A percentile compares a stretch with the other conserved stretches of the same genome.
These are phyloP conservation scores for Brevimyrus niger DNA, from an alignment of 2,113 vertebrate genomes.

Conservation along the genomic window DNA sequence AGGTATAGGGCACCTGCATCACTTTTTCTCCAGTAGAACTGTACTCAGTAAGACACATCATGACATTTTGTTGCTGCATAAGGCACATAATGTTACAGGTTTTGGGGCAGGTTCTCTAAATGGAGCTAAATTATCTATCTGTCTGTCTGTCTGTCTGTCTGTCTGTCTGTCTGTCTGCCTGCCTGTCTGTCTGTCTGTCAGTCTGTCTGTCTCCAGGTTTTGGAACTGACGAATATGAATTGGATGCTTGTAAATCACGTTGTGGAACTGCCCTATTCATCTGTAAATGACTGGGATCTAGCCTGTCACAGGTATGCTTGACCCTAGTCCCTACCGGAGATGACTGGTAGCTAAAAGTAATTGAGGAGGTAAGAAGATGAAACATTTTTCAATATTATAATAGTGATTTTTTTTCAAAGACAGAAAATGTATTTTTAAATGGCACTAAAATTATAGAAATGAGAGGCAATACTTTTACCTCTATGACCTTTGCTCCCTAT, in stretches of 20 bases:
- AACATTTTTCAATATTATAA: neutral
- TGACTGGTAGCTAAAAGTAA: neutral
- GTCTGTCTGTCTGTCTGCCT: neutral
- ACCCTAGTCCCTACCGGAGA: neutral
- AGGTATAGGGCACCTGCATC: neutral
- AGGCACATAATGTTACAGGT: neutral
- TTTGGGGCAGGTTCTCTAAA: neutral
- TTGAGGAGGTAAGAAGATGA: neutral
- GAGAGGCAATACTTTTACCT: neutral
- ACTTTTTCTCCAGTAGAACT: neutral
- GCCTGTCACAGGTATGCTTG: neutral
- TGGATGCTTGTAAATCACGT: neutral
- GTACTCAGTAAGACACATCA: neutral
- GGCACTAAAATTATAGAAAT: neutral
- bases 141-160: neutral
- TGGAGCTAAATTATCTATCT: neutral
- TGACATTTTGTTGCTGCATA: neutral
- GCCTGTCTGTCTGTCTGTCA: neutral
- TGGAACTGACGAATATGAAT: neutral
- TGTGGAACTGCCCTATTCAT: neutral
- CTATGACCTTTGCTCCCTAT: neutral
- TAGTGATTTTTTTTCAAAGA: neutral
- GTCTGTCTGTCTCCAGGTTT: neutral
- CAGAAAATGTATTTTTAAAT: neutral
- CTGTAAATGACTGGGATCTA: neutral